Conservation (phyloP, 53 echinoderm and acorn worm species). For the Holothuria leucospilota region DNA sequence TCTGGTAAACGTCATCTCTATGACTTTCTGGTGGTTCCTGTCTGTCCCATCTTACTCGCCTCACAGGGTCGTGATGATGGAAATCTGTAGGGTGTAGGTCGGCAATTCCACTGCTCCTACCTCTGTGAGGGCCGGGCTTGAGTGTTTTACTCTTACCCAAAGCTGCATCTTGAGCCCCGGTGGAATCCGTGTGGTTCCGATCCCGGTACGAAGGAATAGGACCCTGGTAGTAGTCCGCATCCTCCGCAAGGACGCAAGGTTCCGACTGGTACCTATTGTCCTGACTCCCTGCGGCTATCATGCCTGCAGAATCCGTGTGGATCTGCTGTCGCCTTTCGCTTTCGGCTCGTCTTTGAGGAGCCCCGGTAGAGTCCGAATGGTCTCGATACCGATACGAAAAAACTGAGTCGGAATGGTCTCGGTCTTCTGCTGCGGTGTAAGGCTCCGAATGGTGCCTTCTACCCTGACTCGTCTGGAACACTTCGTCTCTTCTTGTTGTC, state of each 20-base stretch:
- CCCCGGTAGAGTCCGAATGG: neutral
- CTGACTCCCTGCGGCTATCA: neutral
- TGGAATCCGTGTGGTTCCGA: constrained; percentile 3
- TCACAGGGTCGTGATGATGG: neutral
- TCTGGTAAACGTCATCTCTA: neutral
- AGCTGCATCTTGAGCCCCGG: neutral
- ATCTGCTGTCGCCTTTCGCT: neutral
- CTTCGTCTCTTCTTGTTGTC: neutral
- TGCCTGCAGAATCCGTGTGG: neutral
- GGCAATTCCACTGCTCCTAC: neutral
- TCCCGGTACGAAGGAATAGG: constrained; percentile 4
- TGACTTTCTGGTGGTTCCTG: neutral
- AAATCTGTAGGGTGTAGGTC: neutral
- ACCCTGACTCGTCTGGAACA: too few relatives aligned
- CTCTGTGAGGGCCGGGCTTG: neutral
- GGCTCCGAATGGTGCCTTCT: constrained; percentile 21
- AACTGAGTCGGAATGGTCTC: neutral
- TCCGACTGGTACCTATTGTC: constrained; percentile 7
- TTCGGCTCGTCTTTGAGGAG: neutral
- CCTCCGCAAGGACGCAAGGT: neutral
- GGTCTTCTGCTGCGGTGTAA: neutral
- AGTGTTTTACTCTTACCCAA: neutral
- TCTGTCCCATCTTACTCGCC: neutral
- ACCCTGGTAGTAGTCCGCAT: neutral
- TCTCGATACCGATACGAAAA: neutral